phyloP scores from a whole-genome alignment of 2,888 invertebrate genomes.

The Erebia palarica region DNA sequence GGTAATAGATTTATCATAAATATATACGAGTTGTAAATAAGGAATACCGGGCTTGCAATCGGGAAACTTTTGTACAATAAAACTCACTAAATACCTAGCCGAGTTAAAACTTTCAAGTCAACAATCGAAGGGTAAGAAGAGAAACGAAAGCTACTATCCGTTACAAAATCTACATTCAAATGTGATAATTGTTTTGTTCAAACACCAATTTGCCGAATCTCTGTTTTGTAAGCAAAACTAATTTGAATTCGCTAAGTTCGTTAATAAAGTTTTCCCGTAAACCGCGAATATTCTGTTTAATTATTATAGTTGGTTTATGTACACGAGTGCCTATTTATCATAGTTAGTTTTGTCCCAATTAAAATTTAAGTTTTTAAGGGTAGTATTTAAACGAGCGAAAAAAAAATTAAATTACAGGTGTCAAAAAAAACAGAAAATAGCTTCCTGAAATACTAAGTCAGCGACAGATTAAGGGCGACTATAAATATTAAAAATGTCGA shows the following conservation, averaged over 20 bases:
- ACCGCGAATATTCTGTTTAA: slow-evolving; percentile 17
- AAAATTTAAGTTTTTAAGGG: background rate
- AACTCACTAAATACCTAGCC: background rate
- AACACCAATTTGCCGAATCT: slow-evolving; percentile 15
- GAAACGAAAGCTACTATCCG: background rate
- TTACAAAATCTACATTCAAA: slow-evolving; percentile 15
- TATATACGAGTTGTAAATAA: no score
- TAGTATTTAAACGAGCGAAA: no score
- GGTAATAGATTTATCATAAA: no score
- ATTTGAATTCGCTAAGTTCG: slow-evolving; percentile 25
- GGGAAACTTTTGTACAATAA: background rate
- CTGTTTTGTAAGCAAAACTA: slow-evolving; percentile 30
- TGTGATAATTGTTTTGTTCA: slow-evolving; percentile 9
- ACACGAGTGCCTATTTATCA: background rate
- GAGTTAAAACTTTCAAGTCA: background rate
- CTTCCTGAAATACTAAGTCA: no score
- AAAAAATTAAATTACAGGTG: no score
- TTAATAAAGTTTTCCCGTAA: slow-evolving; percentile 25
- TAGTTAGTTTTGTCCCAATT: background rate
- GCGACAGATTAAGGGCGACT: no score
- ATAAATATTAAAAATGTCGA: no score
- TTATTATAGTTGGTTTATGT: background rate
- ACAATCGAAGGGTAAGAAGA: background rate
- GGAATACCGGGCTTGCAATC: background rate
- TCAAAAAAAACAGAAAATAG: no score